Evolutionary conservation across 2,888 invertebrate genomes (phyloP).

Genomic region (Sarcophaga rosellei): DNA sequence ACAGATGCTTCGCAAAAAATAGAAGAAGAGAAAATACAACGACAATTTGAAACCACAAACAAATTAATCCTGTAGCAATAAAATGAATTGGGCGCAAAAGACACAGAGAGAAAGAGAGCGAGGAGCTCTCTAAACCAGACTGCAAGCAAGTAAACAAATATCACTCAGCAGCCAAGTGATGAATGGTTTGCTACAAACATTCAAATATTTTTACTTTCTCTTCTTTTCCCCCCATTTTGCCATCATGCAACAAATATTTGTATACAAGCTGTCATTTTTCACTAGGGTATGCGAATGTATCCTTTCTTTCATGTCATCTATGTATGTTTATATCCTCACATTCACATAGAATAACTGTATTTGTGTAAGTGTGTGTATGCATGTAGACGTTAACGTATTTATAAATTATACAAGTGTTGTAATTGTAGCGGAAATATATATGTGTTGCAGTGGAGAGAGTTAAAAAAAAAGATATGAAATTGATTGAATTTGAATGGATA

Average conservation of each 20-base stretch:
- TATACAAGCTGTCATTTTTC: no score
- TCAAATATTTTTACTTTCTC: background rate
- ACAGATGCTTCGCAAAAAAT: background rate
- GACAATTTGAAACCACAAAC: conserved; percentile 40
- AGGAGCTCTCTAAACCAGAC: no score
- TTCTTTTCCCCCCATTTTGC: background rate
- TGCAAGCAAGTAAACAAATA: background rate
- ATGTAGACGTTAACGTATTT: background rate
- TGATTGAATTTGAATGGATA: conserved; percentile 37
- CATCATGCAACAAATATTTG: background rate
- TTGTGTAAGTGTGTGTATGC: background rate
- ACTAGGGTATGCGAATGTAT: background rate
- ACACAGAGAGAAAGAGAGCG: no score
- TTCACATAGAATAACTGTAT: background rate
- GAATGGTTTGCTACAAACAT: background rate
- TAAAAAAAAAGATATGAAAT: conserved; percentile 33
- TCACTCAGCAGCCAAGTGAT: background rate
- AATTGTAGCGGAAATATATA: conserved; percentile 43
- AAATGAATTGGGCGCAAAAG: background rate
- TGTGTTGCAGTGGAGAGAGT: conserved; percentile 17
- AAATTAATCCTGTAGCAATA: conserved; percentile 40
- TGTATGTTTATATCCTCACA: background rate
- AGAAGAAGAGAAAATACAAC: background rate
- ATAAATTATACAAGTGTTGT: conserved; percentile 11
- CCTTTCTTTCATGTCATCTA: background rate